A percentile compares a stretch with the other conserved stretches of the same genome.
These are phyloP conservation scores for Phymanthus crucifer DNA, from an alignment of 92 coral and sea anemone species.

Conservation along the genomic window DNA sequence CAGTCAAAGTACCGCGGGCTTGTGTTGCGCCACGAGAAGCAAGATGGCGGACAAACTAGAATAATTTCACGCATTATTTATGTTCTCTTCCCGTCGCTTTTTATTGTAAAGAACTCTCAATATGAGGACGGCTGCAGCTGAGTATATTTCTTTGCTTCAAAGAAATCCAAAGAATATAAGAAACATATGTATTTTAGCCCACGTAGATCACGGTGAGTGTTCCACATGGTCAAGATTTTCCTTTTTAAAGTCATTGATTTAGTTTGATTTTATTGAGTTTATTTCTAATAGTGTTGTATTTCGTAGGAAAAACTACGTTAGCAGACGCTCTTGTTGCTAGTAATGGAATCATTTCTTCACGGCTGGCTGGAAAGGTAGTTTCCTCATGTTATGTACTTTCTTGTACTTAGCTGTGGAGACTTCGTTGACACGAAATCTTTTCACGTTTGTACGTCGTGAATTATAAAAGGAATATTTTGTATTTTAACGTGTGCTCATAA, in stretches of 20 bases:
- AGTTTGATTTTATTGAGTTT: not conserved
- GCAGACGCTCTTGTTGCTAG: conserved; percentile 99
- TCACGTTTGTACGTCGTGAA: not conserved
- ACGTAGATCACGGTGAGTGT: conserved; percentile 93
- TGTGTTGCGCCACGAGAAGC: conserved; percentile 73
- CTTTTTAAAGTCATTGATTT: conserved; percentile 16
- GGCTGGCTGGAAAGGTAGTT: conserved; percentile 98
- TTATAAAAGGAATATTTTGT: too few species aligned
- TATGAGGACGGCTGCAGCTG: conserved; percentile 75
- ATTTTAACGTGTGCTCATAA: too few species aligned
- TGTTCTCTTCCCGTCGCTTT: not conserved
- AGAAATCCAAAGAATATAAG: conserved; percentile 87
- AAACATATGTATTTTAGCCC: conserved; percentile 96
- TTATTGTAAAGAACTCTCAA: conserved; percentile 11
- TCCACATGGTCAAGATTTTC: too few species aligned
- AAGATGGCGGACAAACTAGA: conserved; percentile 33
- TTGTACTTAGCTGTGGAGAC: too few species aligned
- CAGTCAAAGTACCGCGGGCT: conserved; percentile 47
- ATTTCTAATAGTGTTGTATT: not conserved
- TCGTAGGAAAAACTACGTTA: conserved; percentile 87
- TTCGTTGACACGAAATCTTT: too few species aligned
- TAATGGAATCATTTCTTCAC: conserved; percentile 93
- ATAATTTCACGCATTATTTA: not conserved
- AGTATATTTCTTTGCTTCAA: conserved; percentile 76
- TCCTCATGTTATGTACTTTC: too few species aligned